Evolutionary conservation across 2,888 invertebrate species (phyloP).

Genomic region (Blera fallax): DNA sequence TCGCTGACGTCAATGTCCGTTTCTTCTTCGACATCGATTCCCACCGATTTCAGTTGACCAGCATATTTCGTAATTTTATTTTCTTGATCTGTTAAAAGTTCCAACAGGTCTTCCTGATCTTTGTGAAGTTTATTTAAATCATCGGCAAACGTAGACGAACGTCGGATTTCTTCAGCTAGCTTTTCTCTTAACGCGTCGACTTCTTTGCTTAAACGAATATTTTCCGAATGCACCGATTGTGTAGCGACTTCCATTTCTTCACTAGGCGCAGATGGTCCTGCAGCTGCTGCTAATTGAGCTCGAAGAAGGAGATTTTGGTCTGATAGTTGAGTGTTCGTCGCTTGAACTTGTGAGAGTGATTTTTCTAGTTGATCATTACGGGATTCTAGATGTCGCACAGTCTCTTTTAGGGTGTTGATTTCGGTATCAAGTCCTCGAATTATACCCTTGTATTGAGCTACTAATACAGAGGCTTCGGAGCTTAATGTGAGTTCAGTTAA

Average conservation of each 20-base stretch:
- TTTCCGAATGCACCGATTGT: slow-evolving; percentile 77
- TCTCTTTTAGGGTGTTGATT: slow-evolving; percentile 81
- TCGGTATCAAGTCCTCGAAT: slow-evolving; percentile 94
- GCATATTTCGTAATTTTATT: slow-evolving; percentile 87
- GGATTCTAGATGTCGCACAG: slow-evolving; percentile 75
- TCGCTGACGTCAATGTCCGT: slow-evolving; percentile 80
- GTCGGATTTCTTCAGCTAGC: slow-evolving; percentile 75
- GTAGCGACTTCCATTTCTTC: slow-evolving; percentile 76
- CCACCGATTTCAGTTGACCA: slow-evolving; percentile 83
- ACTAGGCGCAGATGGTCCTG: slow-evolving; percentile 33
- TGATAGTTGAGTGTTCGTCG: slow-evolving; percentile 88
- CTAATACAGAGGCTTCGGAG: slow-evolving; percentile 80
- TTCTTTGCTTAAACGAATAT: slow-evolving; percentile 79
- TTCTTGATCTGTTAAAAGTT: slow-evolving; percentile 94
- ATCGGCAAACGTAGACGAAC: slow-evolving; percentile 75
- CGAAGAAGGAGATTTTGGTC: slow-evolving; percentile 94
- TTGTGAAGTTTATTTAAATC: slow-evolving; percentile 88
- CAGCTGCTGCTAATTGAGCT: slow-evolving; percentile 85
- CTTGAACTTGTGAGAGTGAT: slow-evolving; percentile 86
- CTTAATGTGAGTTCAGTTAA: slow-evolving; percentile 82
- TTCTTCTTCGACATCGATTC: slow-evolving; percentile 79
- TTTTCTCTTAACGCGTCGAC: slow-evolving; percentile 77
- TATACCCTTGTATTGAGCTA: slow-evolving; percentile 91
- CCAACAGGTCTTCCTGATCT: slow-evolving; percentile 96
- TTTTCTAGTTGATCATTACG: slow-evolving; percentile 78